A percentile compares a stretch with the other conserved stretches of the same genome.
Evolutionary conservation across 2,797 vertebrate species (phyloP).

Genomic region (Miichthys miiuy): DNA sequence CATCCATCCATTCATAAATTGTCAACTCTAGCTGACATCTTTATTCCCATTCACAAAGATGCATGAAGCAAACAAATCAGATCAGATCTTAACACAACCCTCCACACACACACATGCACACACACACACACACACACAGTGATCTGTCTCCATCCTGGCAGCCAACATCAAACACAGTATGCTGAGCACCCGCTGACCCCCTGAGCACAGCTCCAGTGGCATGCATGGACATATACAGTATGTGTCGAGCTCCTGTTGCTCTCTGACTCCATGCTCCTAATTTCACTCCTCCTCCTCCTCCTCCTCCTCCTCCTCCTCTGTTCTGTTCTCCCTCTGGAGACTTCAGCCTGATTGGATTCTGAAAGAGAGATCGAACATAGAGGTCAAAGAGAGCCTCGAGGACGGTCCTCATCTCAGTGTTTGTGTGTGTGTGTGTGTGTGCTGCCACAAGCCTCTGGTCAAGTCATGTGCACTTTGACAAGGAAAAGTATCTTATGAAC

Average conservation of each 20-base stretch:
- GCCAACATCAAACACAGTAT: slow-evolving; percentile 22
- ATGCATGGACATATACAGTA: slow-evolving; percentile 36
- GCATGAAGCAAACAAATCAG: slow-evolving; percentile 50
- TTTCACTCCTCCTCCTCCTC: slow-evolving; percentile 52
- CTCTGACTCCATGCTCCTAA: slow-evolving; percentile 38
- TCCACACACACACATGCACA: not conserved
- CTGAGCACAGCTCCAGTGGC: slow-evolving; percentile 28
- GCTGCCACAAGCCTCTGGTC: slow-evolving; percentile 45
- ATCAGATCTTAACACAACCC: slow-evolving; percentile 31
- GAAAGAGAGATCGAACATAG: slow-evolving; percentile 80
- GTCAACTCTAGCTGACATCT: slow-evolving; percentile 9
- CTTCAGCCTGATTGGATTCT: slow-evolving; percentile 80
- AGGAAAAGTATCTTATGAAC: slow-evolving; percentile 44
- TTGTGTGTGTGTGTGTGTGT: slow-evolving; percentile 34
- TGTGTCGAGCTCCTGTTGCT: slow-evolving; percentile 73
- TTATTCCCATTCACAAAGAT: slow-evolving; percentile 44
- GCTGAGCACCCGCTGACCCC: slow-evolving; percentile 33
- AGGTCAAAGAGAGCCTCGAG: slow-evolving; percentile 81
- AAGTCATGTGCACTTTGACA: slow-evolving; percentile 49
- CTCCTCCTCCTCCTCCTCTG: slow-evolving; percentile 30
- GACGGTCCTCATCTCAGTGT: slow-evolving; percentile 53
- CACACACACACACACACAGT: not conserved
- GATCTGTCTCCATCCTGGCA: slow-evolving; percentile 47
- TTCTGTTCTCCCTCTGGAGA: slow-evolving; percentile 70
- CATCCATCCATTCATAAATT: slow-evolving; percentile 38